Percentiles rank a stretch among this genome's conserved stretches.
phyloP scores from a whole-genome alignment of 2,888 invertebrate genomes.

The Cerastis rubricosa region DNA sequence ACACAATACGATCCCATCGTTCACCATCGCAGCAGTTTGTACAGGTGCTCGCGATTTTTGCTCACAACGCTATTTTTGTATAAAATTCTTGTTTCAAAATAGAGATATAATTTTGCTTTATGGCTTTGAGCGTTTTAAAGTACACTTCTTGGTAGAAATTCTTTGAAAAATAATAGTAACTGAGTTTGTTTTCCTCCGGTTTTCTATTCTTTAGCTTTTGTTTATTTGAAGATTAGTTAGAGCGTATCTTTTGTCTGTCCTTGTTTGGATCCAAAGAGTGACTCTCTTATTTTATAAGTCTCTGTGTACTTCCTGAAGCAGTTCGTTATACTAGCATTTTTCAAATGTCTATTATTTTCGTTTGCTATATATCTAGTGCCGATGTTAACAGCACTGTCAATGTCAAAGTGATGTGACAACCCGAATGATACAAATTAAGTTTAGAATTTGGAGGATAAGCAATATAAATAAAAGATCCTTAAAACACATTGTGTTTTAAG shows the following conservation, averaged over 20 bases:
- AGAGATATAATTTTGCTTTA: conserved; percentile 54
- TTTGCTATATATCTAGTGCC: neutral
- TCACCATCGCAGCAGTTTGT: conserved; percentile 77
- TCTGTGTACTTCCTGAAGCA: neutral
- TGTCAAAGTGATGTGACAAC: neutral
- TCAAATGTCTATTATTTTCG: too few species aligned
- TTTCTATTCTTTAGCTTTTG: conserved; percentile 12
- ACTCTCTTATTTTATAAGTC: neutral
- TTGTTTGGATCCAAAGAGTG: neutral
- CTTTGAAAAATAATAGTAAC: conserved; percentile 14
- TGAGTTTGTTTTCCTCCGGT: neutral
- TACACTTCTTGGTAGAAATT: conserved; percentile 17
- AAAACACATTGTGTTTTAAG: neutral
- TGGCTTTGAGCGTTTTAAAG: conserved; percentile 22
- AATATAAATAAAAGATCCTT: neutral
- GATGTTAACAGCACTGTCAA: neutral
- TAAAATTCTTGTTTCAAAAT: conserved; percentile 67
- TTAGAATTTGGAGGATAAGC: neutral
- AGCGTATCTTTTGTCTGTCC: conserved; percentile 15
- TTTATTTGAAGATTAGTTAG: conserved; percentile 20
- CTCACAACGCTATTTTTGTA: conserved; percentile 67
- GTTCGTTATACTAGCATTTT: neutral
- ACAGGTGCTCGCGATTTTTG: conserved; percentile 79
- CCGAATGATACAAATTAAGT: neutral
- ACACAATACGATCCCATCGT: conserved; percentile 82